Base-by-base conservation (phyloP, 1,140 invertebrate species). In the Trichoplusia ni region DNA sequence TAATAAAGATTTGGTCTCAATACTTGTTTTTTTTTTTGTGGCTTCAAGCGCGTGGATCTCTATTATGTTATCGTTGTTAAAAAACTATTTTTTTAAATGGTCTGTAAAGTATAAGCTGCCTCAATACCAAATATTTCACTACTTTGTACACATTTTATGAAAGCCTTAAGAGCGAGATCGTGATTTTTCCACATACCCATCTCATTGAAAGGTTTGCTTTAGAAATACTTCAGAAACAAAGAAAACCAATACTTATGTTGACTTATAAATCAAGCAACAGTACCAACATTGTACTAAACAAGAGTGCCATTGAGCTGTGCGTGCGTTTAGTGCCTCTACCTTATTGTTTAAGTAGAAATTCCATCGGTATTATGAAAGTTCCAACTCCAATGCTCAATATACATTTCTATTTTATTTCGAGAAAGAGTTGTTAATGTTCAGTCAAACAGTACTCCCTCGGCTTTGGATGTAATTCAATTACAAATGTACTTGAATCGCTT, bases 341-440 rank as follows among this genome's bases (percentile, higher is more conserved):
- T 61, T 75, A 78, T 77, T 86, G 81, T 88, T 86, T 81, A 64
- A 71, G 68, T 65, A 75, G 64, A 68, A 75, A 85, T 85, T 77
- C 79, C 74, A 59, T 56, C 73, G 63, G 73, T 58, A 73, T 76
- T 73, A 60, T 71, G 63, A 63, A 66, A 79, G 14, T 21, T 14
- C 38, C 21, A 38, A 66, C 42, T 33, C 47, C 40, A 69, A 35
- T 61, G 62, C 59, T 47, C 59, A 35, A 47, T 61, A 40, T 80
- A 72, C 76, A 78, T 77, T 81, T 46, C 74, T 38, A 67, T 66
- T 73, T 67, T 72, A 42, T 67, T 35, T 71, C 31, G 51, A 73
- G 62, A 54, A 64, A 38, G 49, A 73, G 69, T 71, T 73, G 71
- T 71, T 68, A 69, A 64, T 58, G 27, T 58, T 27, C 16, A 47